Evolutionary conservation across 2,888 invertebrate species (phyloP).

Genomic region (Halictus quadricinctus): DNA sequence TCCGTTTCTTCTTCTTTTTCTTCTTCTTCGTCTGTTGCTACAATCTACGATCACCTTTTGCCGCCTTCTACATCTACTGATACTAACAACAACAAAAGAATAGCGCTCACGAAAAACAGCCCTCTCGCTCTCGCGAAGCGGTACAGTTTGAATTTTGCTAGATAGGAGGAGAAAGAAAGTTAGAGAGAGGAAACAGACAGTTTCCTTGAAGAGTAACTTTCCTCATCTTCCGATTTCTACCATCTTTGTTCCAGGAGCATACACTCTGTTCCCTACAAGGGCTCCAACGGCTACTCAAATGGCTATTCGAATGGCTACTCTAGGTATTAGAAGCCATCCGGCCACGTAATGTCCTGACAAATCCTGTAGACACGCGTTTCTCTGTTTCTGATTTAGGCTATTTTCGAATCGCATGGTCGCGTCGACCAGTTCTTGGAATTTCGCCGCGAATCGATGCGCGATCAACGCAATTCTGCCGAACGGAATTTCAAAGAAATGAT

Average conservation of each 20-base stretch:
- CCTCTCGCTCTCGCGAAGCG: slow-evolving; percentile 52
- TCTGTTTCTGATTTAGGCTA: slow-evolving; percentile 49
- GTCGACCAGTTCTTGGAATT: slow-evolving; percentile 35
- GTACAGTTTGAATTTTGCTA: slow-evolving; percentile 35
- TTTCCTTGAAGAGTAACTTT: slow-evolving; percentile 60
- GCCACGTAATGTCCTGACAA: slow-evolving; percentile 72
- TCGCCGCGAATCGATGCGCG: neutral
- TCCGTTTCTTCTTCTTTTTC: slow-evolving; percentile 9
- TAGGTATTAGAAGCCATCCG: slow-evolving; percentile 82
- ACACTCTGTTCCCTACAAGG: slow-evolving; percentile 82
- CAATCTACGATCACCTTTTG: slow-evolving; percentile 33
- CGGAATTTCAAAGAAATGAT: neutral
- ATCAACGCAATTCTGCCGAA: neutral
- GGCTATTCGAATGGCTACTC: slow-evolving; percentile 82
- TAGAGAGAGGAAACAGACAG: slow-evolving; percentile 43
- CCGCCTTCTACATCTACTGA: slow-evolving; percentile 47
- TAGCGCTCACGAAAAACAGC: slow-evolving; percentile 18
- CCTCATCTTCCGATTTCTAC: slow-evolving; percentile 80
- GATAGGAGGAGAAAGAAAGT: slow-evolving; percentile 51
- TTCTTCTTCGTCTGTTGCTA: slow-evolving; percentile 39
- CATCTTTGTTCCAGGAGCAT: slow-evolving; percentile 83
- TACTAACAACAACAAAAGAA: slow-evolving; percentile 56
- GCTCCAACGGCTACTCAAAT: slow-evolving; percentile 82
- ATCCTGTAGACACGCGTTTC: slow-evolving; percentile 65
- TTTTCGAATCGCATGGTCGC: slow-evolving; percentile 18